phyloP scores from a whole-genome alignment of 1,140 invertebrate genomes.

The Drosophila mayri region DNA sequence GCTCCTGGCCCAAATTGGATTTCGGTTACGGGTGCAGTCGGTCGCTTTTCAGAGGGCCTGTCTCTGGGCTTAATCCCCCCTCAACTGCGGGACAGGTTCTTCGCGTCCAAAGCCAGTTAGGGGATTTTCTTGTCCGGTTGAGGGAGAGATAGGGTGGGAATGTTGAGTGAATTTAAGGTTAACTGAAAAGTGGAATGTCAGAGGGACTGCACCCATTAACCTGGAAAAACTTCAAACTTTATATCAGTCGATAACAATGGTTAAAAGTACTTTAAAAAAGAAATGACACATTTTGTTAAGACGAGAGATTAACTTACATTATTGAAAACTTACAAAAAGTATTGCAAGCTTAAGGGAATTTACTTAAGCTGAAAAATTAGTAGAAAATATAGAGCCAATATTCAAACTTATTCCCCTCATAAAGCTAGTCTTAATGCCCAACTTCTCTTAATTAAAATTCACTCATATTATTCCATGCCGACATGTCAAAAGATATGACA shows the following conservation, averaged over 20 bases:
- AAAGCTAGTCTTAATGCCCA: neutral
- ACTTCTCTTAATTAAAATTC: slow-evolving; percentile 1
- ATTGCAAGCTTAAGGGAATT: neutral
- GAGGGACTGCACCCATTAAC: neutral
- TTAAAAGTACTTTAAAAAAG: neutral
- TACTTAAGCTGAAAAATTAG: too few species aligned
- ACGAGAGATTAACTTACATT: neutral
- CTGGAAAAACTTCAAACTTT: neutral
- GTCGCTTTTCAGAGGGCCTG: slow-evolving; percentile 25
- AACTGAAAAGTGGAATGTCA: slow-evolving; percentile 15
- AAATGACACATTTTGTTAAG: neutral
- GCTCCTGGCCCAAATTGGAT: slow-evolving; percentile 40
- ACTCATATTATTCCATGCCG: neutral
- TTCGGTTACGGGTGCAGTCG: slow-evolving; percentile 27
- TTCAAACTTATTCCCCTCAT: neutral
- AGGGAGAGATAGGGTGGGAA: slow-evolving; percentile 22
- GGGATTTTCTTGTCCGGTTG: slow-evolving; percentile 31
- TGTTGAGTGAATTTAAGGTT: slow-evolving; percentile 2
- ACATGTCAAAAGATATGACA: slow-evolving; percentile 14
- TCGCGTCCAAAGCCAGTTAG: slow-evolving; percentile 23
- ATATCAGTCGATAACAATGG: neutral
- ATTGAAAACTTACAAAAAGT: neutral
- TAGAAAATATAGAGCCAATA: neutral
- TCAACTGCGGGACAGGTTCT: slow-evolving; percentile 37
- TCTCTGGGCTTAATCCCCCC: slow-evolving; percentile 18